phyloP scores from a whole-genome alignment of 2,113 vertebrate species.

The Notiomystis cincta region DNA sequence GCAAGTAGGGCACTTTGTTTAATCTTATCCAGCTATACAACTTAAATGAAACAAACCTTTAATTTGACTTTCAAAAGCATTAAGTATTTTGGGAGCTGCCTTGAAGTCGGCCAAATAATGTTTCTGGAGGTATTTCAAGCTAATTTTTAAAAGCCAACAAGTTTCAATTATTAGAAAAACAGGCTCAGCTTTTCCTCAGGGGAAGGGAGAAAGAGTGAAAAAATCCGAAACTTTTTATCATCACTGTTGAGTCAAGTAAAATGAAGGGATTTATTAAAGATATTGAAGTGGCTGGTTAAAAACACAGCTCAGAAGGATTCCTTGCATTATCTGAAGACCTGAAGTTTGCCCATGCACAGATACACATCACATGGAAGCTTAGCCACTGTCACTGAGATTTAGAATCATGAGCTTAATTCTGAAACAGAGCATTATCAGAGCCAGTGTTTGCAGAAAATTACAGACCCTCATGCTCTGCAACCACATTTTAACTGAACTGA shows the following conservation, averaged over 20 bases:
- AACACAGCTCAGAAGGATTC: not conserved
- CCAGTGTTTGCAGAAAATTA: not conserved
- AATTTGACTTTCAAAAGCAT: slow-evolving; percentile 55
- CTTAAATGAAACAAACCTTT: slow-evolving; percentile 56
- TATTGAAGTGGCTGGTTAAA: not conserved
- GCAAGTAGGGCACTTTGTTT: slow-evolving; percentile 41
- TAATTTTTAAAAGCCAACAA: slow-evolving; percentile 2
- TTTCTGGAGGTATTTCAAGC: slow-evolving; percentile 17
- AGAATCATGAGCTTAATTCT: not conserved
- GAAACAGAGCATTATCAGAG: not conserved
- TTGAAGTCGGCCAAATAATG: not conserved
- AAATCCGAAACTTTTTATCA: not conserved
- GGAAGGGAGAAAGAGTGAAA: not conserved
- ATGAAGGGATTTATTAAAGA: not conserved
- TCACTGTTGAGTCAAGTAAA: not conserved
- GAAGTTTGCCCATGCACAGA: not conserved
- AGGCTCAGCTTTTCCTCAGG: not conserved
- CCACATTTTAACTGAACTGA: not conserved
- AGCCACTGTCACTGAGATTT: not conserved
- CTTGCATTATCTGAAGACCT: not conserved
- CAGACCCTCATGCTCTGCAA: not conserved
- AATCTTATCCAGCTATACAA: slow-evolving; percentile 33
- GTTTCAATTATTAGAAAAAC: slow-evolving; percentile 1
- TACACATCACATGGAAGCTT: not conserved
- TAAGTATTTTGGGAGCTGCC: slow-evolving; percentile 7